Base-by-base conservation (phyloP, 2,888 invertebrate species). In the Torymus auratus region DNA sequence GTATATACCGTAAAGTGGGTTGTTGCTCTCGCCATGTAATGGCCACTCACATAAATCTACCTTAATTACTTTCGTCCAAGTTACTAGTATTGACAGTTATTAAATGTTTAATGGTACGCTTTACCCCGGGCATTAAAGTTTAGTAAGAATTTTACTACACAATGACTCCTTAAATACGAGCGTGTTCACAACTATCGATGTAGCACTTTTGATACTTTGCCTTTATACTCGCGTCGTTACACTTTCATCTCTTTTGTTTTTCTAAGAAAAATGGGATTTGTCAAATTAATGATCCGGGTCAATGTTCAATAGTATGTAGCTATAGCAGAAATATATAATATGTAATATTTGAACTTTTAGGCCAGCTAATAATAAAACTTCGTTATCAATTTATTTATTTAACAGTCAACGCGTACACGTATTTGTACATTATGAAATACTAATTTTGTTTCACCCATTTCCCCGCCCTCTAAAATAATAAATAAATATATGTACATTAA, bases 81-180 rank as follows among this genome's bases (percentile, higher is more conserved):
- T 41, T 41, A 64, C 64, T 15, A 50, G 50, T 50, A 64, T 64
- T 50, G 64, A 15, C 64, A 64, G 64, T 64, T 41, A 64, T 64
- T 64, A 64, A 64, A 62, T 41, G 7, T 41, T 41, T 41, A 62
- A 20, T 20, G 23, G 13, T 4, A 28, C 20, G 12, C 12, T 17
- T 61, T 61, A 7, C 12, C 20, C 12, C 20, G 12, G 60, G 15
- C 20, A 61, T 61, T 3, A 61, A 61, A 61, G 13, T 61, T 61
- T 61, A 17, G 15, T 17, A 12, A 12, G 7, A 60, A 60, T 60
- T 60, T 60, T 60, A 60, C 17, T 17, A 60, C 60, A 12, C 60
- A 17, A 17, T 14, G 62, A 28, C 14, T 12, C 12, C 17, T 61
- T 12, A 11, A 17, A 41, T 41, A 15, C 17, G 15, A 15, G 15